Evolutionary conservation across 2,797 vertebrate species (phyloP).

Genomic region (Rhincodon typus): DNA sequence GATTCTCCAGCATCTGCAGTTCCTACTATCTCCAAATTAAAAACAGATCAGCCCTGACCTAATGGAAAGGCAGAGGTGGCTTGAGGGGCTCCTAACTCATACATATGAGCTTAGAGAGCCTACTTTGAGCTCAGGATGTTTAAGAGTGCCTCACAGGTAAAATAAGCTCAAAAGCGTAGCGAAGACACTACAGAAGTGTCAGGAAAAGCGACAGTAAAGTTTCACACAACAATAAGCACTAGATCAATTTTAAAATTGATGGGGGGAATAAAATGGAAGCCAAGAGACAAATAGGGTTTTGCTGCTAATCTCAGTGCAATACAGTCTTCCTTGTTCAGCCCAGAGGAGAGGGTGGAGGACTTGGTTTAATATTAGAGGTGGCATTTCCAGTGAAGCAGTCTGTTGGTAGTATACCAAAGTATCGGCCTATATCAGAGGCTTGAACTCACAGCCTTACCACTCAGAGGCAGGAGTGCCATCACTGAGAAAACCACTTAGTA

Average conservation of each 20-base stretch:
- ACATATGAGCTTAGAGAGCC: neutral
- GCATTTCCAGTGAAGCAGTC: neutral
- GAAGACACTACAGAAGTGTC: no score
- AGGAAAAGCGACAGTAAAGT: neutral
- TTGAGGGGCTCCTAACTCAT: no score
- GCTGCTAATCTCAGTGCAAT: neutral
- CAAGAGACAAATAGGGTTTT: neutral
- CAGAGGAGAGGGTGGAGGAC: no score
- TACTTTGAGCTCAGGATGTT: neutral
- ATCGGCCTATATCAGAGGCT: neutral
- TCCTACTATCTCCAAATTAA: no score
- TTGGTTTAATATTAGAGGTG: neutral
- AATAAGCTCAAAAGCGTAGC: no score
- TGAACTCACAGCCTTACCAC: neutral
- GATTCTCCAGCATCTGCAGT: no score
- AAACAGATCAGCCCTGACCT: no score
- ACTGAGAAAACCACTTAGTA: neutral
- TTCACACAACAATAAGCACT: neutral
- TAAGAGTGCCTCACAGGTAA: neutral
- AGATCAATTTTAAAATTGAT: neutral
- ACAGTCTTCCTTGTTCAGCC: neutral
- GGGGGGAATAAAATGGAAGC: neutral
- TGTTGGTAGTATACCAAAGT: neutral
- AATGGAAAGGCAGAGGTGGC: no score
- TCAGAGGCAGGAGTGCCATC: no score